phyloP scores from a whole-genome alignment of 2,888 invertebrate species.

The Clitarchus hookeri region DNA sequence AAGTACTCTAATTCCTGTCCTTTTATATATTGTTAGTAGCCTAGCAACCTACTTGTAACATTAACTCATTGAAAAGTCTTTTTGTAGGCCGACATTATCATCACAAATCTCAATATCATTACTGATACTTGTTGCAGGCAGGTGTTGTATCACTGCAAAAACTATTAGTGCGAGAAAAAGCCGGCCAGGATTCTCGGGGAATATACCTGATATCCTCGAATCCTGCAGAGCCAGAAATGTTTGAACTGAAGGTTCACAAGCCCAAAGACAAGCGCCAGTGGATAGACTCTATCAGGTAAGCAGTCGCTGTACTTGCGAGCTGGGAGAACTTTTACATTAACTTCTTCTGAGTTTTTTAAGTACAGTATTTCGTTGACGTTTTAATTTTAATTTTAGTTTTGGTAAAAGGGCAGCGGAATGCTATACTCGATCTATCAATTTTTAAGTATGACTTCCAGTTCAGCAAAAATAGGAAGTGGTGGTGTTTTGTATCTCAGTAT shows the following conservation, averaged over 20 bases:
- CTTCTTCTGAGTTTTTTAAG: not conserved
- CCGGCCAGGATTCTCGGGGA: slow-evolving; percentile 85
- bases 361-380: too few relatives aligned
- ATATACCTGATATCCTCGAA: slow-evolving; percentile 93
- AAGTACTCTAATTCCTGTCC: too few relatives aligned
- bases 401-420: too few relatives aligned
- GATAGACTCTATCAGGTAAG: slow-evolving; percentile 82
- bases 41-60: too few relatives aligned
- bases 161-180: slow-evolving; percentile 90
- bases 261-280: slow-evolving; percentile 89
- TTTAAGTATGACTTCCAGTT: too few relatives aligned
- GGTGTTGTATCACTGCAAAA: slow-evolving; percentile 92
- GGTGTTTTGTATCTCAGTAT: too few relatives aligned
- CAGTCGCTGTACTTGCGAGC: not conserved
- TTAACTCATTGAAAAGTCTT: too few relatives aligned
- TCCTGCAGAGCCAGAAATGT: slow-evolving; percentile 93
- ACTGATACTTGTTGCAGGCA: slow-evolving; percentile 64
- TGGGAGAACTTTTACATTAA: not conserved
- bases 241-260: slow-evolving; percentile 85
- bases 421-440: too few relatives aligned
- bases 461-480: too few relatives aligned
- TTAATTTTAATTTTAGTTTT: too few relatives aligned
- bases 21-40: too few relatives aligned
- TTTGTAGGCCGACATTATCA: too few relatives aligned
- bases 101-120: not conserved